phyloP scores from a whole-genome alignment of 2,797 vertebrate genomes.

The Peromyscus eremicus region DNA sequence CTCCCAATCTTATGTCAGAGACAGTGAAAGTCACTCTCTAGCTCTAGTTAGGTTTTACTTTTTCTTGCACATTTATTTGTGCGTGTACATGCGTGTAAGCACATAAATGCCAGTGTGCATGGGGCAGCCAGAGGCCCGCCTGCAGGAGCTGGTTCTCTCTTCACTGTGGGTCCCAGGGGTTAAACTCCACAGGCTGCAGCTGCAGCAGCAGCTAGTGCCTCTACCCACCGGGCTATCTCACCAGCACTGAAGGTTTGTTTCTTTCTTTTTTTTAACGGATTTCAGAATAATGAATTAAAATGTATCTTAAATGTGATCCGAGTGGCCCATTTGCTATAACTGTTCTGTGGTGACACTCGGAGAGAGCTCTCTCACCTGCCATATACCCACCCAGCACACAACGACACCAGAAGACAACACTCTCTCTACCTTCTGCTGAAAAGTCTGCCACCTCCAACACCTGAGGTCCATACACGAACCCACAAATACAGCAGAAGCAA shows the following conservation, averaged over 20 bases:
- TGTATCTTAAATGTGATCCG: slow-evolving; percentile 35
- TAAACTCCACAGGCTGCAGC: neutral
- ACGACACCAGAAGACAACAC: slow-evolving; percentile 82
- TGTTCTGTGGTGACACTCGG: slow-evolving; percentile 50
- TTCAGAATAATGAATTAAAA: slow-evolving; percentile 64
- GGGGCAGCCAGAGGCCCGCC: neutral
- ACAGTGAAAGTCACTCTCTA: slow-evolving; percentile 48
- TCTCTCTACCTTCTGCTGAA: slow-evolving; percentile 85
- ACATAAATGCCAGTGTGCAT: neutral
- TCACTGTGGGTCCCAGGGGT: neutral
- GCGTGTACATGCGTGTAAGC: neutral
- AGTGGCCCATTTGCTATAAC: slow-evolving; percentile 34
- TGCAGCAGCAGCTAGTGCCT: neutral
- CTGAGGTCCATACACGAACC: slow-evolving; percentile 81
- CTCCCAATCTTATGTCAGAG: slow-evolving; percentile 27
- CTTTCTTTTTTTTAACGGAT: neutral
- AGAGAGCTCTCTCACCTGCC: slow-evolving; percentile 58
- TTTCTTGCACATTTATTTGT: neutral
- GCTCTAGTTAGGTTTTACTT: slow-evolving; percentile 1
- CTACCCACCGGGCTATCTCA: neutral
- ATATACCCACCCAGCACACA: slow-evolving; percentile 67
- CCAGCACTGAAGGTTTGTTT: neutral
- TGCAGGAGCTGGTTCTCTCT: neutral
- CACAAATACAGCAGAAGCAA: slow-evolving; percentile 85
- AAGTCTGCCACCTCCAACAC: slow-evolving; percentile 82